Percentiles rank a stretch among this genome's conserved stretches.
These are phyloP conservation scores for Sardina pilchardus DNA, from an alignment of 2,113 vertebrate species.

Conservation along the genomic window DNA sequence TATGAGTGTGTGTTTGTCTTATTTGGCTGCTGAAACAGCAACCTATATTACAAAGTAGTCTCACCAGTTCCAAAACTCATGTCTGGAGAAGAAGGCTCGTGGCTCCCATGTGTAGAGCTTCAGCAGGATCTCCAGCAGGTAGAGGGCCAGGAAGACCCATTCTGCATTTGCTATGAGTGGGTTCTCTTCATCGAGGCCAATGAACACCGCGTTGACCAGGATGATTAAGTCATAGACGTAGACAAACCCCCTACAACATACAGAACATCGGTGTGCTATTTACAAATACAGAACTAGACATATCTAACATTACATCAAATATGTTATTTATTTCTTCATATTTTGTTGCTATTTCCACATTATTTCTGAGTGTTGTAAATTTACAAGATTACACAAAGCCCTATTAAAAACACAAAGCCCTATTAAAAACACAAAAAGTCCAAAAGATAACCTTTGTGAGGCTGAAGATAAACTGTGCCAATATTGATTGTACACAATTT, in stretches of 20 bases:
- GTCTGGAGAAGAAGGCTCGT: constrained; percentile 78
- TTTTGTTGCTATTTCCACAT: too few relatives aligned
- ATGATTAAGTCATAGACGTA: constrained; percentile 86
- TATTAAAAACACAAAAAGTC: too few relatives aligned
- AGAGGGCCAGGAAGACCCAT: constrained; percentile 86
- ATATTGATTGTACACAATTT: too few relatives aligned
- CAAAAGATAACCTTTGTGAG: too few relatives aligned
- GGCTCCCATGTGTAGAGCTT: constrained; percentile 91
- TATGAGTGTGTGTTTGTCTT: too few relatives aligned
- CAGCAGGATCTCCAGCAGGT: constrained; percentile 86
- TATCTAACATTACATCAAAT: too few relatives aligned
- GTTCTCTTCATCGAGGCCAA: constrained; percentile 85
- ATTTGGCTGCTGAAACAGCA: too few relatives aligned
- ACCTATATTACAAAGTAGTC: constrained; percentile 28
- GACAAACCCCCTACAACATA: constrained; percentile 56
- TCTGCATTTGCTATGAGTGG: constrained; percentile 79
- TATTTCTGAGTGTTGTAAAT: too few relatives aligned
- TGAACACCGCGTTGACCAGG: constrained; percentile 88
- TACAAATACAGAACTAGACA: neutral
- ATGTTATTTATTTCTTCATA: too few relatives aligned
- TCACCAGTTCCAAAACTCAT: constrained; percentile 96
- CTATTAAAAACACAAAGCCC: too few relatives aligned
- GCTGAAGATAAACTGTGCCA: too few relatives aligned
- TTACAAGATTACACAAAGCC: too few relatives aligned
- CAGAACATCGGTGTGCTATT: constrained; percentile 34